These are phyloP conservation scores for Phymanthus crucifer DNA, from an alignment of 92 coral and sea anemone genomes.

Conservation along the genomic window DNA sequence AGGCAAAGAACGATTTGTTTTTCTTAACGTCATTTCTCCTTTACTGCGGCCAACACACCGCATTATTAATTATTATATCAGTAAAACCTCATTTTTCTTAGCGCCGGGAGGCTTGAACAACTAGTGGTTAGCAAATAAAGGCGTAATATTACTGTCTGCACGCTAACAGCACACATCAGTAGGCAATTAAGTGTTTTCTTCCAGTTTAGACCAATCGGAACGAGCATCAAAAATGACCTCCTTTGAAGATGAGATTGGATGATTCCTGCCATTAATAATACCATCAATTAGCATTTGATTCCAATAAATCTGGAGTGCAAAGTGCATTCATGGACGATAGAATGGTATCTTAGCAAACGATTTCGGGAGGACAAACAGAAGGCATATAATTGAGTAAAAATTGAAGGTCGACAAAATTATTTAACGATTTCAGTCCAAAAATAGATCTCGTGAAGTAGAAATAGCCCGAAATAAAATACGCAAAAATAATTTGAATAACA, in stretches of 20 bases:
- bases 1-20: too few relatives aligned
- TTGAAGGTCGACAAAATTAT: neutral
- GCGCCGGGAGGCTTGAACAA: too few relatives aligned
- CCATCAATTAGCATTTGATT: neutral
- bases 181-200: neutral
- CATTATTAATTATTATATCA: too few relatives aligned
- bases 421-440: too few relatives aligned
- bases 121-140: neutral
- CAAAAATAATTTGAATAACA: too few relatives aligned
- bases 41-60: too few relatives aligned
- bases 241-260: neutral
- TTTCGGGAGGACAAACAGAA: neutral
- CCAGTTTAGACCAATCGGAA: neutral
- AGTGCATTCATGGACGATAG: neutral
- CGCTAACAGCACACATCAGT: neutral
- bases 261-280: neutral
- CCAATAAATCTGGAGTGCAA: neutral
- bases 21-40: too few relatives aligned
- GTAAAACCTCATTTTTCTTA: too few relatives aligned
- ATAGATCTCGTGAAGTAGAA: too few relatives aligned
- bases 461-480: too few relatives aligned
- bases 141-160: neutral
- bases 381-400: neutral
- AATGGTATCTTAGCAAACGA: neutral
- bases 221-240: neutral